A percentile compares a stretch with the other conserved stretches of the same genome.
Evolutionary conservation across 2,888 invertebrate genomes (phyloP).

Genomic region (Macrosiphum euphorbiae): DNA sequence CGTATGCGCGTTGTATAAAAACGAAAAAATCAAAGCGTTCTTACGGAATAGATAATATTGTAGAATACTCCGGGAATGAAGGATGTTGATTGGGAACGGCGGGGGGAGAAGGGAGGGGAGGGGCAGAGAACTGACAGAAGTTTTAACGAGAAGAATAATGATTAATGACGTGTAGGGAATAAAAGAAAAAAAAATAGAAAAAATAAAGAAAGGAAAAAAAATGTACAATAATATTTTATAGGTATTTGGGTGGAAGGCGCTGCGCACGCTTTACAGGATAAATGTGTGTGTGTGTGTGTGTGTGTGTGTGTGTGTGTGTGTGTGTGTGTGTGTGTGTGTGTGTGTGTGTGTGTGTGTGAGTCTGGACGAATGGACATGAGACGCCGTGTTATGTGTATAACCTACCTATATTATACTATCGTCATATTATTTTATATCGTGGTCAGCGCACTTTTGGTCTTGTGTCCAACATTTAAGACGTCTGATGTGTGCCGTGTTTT

Average conservation of each 20-base stretch:
- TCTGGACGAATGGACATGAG: not conserved
- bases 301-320: not conserved
- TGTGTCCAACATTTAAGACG: not conserved
- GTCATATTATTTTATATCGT: not conserved
- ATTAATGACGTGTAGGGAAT: slow-evolving; percentile 59
- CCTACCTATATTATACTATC: not conserved
- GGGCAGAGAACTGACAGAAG: slow-evolving; percentile 51
- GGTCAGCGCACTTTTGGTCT: not conserved
- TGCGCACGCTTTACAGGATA: not conserved
- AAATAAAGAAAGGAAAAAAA: slow-evolving; percentile 24
- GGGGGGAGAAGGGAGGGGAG: not conserved
- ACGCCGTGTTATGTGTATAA: not conserved
- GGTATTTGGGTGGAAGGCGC: not conserved
- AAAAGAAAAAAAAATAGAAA: slow-evolving; percentile 11
- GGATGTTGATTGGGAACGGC: slow-evolving; percentile 29
- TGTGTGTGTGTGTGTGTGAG: not conserved
- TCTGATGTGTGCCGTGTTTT: not conserved
- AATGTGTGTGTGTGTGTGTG: not conserved
- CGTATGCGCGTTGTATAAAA: slow-evolving; percentile 9
- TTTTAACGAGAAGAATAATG: slow-evolving; percentile 64
- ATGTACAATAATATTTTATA: slow-evolving; percentile 16
- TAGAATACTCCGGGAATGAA: slow-evolving; percentile 23
- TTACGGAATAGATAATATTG: not conserved
- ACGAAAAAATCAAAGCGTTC: slow-evolving; percentile 6
- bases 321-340: not conserved